Base-by-base conservation (phyloP, 2,888 invertebrate genomes). In the Eudasyphora cyanicolor region DNA sequence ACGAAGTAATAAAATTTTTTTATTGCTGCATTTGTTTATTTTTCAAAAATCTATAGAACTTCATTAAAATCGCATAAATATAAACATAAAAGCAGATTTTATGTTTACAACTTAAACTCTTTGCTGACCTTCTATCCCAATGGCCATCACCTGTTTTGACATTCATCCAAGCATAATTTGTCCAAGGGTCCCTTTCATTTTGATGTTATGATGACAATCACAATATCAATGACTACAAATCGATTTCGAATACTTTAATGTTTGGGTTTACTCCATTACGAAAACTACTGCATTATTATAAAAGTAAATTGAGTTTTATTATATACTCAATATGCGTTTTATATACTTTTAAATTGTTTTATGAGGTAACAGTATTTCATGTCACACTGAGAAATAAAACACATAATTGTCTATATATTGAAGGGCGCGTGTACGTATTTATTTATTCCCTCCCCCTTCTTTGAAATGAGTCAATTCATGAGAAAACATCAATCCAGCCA, bases 261-360 rank as follows among this genome's bases (percentile, higher is more conserved):
- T 45, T 45, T 14, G 12, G n/a, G 4, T 45, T 45, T 45, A 45
- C n/a, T 12, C 45, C 38, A 71, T n/a, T n/a, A n/a, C n/a, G n/a
- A n/a, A n/a, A n/a, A n/a, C n/a, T n/a, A n/a, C n/a, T n/a, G 14
- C 74, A 54, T 69, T 64, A 38, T n/a, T n/a, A n/a, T n/a, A 75
- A 82, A 75, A 29, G 35, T 70, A 76, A 38, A n/a, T n/a, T 27
- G 7, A 10, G 0, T n/a, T 70, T 57, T 64, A 62, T 8, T 38
- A 12, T n/a, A n/a, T n/a, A n/a, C 45, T 12, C 45, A 45, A 45
- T 45, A 45, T n/a, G 12, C n/a, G 14, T 45, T 82, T 82, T 82
- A 82, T 82, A 76, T 79, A 71, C 67, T 73, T 79, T 82, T 79
- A 82, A 82, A 79, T 57, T 74, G 6, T 54, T 60, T 57, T 57